phyloP scores from a whole-genome alignment of 2,797 vertebrate species.

The Thripadectes ignobilis region DNA sequence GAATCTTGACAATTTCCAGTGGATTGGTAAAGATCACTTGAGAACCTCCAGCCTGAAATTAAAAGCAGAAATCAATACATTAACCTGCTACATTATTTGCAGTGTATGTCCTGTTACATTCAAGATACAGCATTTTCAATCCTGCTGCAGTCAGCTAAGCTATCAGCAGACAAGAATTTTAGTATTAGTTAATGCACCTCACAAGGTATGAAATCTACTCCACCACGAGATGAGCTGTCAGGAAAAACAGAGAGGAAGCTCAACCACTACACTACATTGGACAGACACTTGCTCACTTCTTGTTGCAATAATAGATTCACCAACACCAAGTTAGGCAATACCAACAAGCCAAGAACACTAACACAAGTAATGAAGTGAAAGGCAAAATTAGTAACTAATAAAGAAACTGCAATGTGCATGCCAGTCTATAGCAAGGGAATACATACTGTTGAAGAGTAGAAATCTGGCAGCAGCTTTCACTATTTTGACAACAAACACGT shows the following conservation, averaged over 20 bases:
- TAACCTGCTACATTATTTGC: neutral
- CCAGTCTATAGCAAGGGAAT: neutral
- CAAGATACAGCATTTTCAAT: neutral
- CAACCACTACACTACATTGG: neutral
- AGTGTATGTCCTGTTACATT: neutral
- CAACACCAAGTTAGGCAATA: neutral
- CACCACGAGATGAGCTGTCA: neutral
- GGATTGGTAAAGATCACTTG: conserved; percentile 93
- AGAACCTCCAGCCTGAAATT: conserved; percentile 85
- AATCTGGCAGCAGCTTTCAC: neutral
- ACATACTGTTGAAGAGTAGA: neutral
- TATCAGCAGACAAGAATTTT: neutral
- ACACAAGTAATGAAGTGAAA: neutral
- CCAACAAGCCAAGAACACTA: neutral
- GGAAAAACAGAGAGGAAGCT: neutral
- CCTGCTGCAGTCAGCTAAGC: neutral
- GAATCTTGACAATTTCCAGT: conserved; percentile 92
- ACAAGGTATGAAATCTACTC: neutral
- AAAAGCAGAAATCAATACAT: neutral
- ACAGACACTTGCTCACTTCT: neutral
- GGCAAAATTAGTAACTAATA: conserved; percentile 7
- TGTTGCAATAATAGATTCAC: neutral
- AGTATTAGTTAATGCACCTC: neutral
- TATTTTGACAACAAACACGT: neutral
- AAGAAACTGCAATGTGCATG: neutral